A percentile compares a stretch with the other conserved stretches of the same genome.
These are phyloP conservation scores for Hipposideros larvatus DNA, from an alignment of 2,797 vertebrate species.

Conservation along the genomic window DNA sequence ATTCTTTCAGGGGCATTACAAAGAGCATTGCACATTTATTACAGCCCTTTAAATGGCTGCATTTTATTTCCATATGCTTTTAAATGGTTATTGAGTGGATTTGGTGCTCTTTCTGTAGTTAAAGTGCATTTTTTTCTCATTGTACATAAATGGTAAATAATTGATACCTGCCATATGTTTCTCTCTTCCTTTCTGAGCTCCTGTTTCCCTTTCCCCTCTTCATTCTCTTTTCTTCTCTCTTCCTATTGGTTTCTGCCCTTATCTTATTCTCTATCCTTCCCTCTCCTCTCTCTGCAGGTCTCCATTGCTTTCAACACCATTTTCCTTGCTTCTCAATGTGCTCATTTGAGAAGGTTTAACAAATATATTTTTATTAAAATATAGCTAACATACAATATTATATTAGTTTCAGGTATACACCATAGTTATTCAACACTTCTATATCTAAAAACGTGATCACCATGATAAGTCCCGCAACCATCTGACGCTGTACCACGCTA, in stretches of 20 bases:
- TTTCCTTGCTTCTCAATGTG: constrained; percentile 38
- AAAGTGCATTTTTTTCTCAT: constrained; percentile 89
- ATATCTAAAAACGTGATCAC: too few relatives aligned
- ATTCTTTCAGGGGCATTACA: constrained; percentile 88
- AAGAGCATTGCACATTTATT: constrained; percentile 87
- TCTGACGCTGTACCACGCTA: too few relatives aligned
- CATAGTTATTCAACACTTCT: too few relatives aligned
- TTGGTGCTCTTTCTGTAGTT: constrained; percentile 87
- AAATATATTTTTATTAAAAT: too few relatives aligned
- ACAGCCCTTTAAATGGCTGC: constrained; percentile 86
- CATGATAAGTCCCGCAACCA: too few relatives aligned
- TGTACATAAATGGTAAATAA: constrained; percentile 91
- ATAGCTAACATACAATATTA: too few relatives aligned
- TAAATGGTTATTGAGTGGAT: constrained; percentile 88
- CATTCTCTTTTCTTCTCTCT: constrained; percentile 43
- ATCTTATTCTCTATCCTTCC: constrained; percentile 8
- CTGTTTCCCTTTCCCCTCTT: constrained; percentile 69
- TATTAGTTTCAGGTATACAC: too few relatives aligned
- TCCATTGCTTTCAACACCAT: constrained; percentile 58
- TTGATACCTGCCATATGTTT: constrained; percentile 91
- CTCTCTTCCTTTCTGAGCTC: constrained; percentile 80
- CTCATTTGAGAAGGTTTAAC: constrained; percentile 18
- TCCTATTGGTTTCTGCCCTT: constrained; percentile 57
- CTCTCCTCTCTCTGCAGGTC: constrained; percentile 54
- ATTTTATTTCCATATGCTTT: constrained; percentile 91